Percentiles rank a stretch among this genome's conserved stretches.
Conservation (phyloP, 2,113 vertebrate genomes). For the Ivindomyrus marchei region DNA sequence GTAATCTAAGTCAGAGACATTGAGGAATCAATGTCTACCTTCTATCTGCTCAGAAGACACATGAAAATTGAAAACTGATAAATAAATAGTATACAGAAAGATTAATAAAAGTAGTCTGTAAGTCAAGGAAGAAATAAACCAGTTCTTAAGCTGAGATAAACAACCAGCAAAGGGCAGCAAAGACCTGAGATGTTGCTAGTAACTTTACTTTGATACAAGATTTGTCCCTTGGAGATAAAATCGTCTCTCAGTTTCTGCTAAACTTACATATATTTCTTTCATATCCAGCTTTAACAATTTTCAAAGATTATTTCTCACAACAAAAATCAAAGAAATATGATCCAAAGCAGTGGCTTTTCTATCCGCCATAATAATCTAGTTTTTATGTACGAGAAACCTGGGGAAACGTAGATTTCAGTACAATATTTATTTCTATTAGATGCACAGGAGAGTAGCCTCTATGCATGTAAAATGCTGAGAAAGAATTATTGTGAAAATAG, state of each 20-base stretch:
- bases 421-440: background rate
- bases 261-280: background rate
- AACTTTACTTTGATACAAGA: background rate
- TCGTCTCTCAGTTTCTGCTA: background rate
- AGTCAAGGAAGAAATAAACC: background rate
- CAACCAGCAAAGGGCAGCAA: background rate
- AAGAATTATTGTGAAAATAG: background rate
- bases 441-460: background rate
- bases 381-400: background rate
- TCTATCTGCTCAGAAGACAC: background rate
- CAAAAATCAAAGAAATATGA: background rate
- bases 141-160: background rate
- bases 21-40: background rate
- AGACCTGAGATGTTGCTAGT: background rate
- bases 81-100: background rate
- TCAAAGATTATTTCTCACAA: constrained; percentile 1
- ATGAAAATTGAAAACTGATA: background rate
- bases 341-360: background rate
- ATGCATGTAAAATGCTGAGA: background rate
- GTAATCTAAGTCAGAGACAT: background rate
- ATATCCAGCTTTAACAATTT: background rate
- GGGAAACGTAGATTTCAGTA: background rate
- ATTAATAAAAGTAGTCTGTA: background rate
- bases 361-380: background rate
- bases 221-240: background rate